Conservation (phyloP, 2,113 vertebrate species). For the Psilopogon haemacephalus region DNA sequence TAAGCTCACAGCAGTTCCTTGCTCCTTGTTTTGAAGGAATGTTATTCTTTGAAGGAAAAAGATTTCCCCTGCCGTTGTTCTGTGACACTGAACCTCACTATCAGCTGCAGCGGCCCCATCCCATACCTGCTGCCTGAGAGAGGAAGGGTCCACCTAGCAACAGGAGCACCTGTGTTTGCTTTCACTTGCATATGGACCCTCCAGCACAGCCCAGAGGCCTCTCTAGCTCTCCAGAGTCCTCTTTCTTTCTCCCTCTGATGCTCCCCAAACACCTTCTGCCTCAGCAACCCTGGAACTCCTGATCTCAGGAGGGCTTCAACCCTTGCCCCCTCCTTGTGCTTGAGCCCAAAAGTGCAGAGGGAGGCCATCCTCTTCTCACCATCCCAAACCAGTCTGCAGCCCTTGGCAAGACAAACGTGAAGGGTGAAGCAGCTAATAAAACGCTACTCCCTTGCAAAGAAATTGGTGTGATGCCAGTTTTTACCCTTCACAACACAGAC, state of each 20-base stretch:
- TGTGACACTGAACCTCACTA: background rate
- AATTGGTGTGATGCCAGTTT: accelerated
- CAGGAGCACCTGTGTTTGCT: background rate
- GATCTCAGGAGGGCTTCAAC: background rate
- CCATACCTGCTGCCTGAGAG: background rate
- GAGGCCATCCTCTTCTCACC: background rate
- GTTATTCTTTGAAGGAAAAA: background rate
- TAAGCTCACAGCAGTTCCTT: background rate
- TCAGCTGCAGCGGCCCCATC: too few relatives aligned
- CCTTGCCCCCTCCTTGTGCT: accelerated
- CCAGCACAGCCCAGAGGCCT: background rate
- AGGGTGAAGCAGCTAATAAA: background rate
- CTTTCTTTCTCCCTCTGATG: background rate
- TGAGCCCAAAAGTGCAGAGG: accelerated
- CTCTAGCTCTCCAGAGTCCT: accelerated
- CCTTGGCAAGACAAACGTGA: background rate
- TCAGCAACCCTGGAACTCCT: background rate
- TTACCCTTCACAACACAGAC: background rate
- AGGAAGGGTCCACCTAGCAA: background rate
- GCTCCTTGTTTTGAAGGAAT: background rate
- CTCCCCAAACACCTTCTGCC: background rate
- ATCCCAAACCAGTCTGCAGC: background rate
- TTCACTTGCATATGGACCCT: accelerated
- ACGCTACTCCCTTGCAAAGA: accelerated
- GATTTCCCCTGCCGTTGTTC: background rate